Evolutionary conservation across 2,888 invertebrate species (phyloP), one percentile per base, ranked within the genome.

Genomic region (Pandemis cinnamomeana): DNA sequence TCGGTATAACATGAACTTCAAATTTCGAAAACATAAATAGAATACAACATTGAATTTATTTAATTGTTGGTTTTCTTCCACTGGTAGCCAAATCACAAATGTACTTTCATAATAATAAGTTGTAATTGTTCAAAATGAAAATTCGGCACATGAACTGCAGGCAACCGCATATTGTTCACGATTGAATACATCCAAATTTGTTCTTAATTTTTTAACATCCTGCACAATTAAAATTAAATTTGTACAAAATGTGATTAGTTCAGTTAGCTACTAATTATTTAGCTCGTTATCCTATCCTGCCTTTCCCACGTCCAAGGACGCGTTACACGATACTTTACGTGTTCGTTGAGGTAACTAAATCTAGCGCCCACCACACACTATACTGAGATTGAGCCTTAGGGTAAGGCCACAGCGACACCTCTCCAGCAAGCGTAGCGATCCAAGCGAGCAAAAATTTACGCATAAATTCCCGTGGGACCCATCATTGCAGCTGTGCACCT

Each of bases 221-320:
- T 58, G 69, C n/a, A 55, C 55, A 68, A 68, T 72, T 68, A 72
- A 63, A 51, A 67, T 11, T 55, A 27, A 53, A 72, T 67, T 36
- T 67, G 62, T 63, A 44, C 72, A 63, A 58, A 46, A 68, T 67
- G 62, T 63, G 41, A 72, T 67, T 72, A 72, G 44, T 61, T 20
- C 42, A 64, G 2, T 51, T 51, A 64, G 1, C n/a, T 6, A 51
- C 51, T 51, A 51, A 71, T 66, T 66, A 58, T 46, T 62, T 62
- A 7, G 48, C 64, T 66, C 1, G 55, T 63, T 55, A 68, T n/a
- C 55, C 48, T 58, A 66, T 20, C 41, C 46, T 8, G 51, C 72
- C 72, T 72, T 72, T 63, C 72, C 27, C 72, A 48, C 55, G 51
- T 48, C 41, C 62, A 72, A 72, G 72, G 72, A 72, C 70, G 27